These are phyloP conservation scores for Cremastinae sp. DNA, from an alignment of 2,888 invertebrate genomes.

Conservation along the genomic window DNA sequence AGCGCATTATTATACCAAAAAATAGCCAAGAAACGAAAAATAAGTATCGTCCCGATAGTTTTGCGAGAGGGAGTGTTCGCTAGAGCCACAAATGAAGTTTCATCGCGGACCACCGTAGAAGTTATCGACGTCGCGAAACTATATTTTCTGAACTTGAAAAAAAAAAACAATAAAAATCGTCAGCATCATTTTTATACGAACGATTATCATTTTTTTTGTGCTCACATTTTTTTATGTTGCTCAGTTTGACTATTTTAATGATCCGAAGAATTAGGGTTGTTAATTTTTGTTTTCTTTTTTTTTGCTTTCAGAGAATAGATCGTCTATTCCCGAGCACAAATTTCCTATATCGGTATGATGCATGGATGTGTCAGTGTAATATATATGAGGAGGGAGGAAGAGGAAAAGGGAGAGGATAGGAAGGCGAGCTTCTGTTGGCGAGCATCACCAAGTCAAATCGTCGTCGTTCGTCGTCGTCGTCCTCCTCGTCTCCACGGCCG, in stretches of 20 bases:
- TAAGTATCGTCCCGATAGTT: conserved; percentile 63
- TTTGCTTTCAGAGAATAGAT: conserved; percentile 13
- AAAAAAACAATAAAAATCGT: too few relatives aligned
- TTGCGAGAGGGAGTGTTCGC: conserved; percentile 26
- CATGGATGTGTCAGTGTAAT: conserved; percentile 43
- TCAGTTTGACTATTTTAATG: not conserved
- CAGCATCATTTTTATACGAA: too few relatives aligned
- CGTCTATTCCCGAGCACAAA: conserved; percentile 16
- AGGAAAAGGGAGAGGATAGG: conserved; percentile 61
- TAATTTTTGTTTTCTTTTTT: not conserved
- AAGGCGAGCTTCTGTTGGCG: conserved; percentile 68
- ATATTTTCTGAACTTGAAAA: too few relatives aligned
- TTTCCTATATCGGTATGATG: conserved; percentile 30
- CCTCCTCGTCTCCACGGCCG: too few relatives aligned
- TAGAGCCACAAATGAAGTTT: conserved; percentile 4
- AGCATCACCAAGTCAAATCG: conserved; percentile 79
- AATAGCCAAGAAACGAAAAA: too few relatives aligned
- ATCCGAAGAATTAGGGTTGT: not conserved
- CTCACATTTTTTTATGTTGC: not conserved
- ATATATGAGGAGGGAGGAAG: conserved; percentile 37
- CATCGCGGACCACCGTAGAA: conserved; percentile 51
- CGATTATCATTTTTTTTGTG: not conserved
- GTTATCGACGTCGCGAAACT: conserved; percentile 15
- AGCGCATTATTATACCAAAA: conserved; percentile 65
- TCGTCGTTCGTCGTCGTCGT: conserved; percentile 51